A percentile compares a stretch with the other conserved stretches of the same genome.
Conservation (phyloP, 1,140 invertebrate species). For the roundworm (Caenorhabditis elegans) region WBcel235 BX284603.4:11454001-11454500, state of each 20-base stretch:
- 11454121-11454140: background rate
- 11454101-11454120: constrained; percentile 1
- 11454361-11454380: background rate
- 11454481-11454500: too few species aligned
- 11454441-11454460: constrained; percentile 27
- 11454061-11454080: too few species aligned
- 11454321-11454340: background rate
- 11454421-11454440: constrained; percentile 33
- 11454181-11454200: background rate
- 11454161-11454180: background rate
- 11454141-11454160: constrained; percentile 33
- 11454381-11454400: background rate
- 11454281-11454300: too few species aligned
- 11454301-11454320: too few species aligned
- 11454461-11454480: too few species aligned
- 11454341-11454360: constrained; percentile 29
- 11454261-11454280: too few species aligned
- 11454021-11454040: too few species aligned
- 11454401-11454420: constrained; percentile 18
- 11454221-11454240: background rate
- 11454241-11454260: background rate
- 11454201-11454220: background rate
- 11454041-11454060: too few species aligned
- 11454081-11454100: background rate
- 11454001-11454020: too few species aligned